Base-by-base conservation (phyloP, 2,113 vertebrate genomes). In the Cisticola juncidis region DNA sequence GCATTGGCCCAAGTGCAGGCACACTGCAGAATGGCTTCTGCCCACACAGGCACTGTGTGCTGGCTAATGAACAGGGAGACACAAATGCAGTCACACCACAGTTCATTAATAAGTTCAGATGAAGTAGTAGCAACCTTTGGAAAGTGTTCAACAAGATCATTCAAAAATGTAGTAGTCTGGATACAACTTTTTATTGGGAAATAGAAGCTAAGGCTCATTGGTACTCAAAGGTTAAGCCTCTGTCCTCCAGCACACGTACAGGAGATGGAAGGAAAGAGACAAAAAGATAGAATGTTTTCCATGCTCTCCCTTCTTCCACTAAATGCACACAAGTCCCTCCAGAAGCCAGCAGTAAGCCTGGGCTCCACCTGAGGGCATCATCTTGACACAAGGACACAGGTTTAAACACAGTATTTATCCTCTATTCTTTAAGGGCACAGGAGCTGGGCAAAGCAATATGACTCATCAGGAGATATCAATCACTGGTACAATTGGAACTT, bases 331-430 rank as follows among this genome's bases (percentile, higher is more conserved):
- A 74, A 71, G 48, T 14, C 40, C 9, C 22, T 79, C 28, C 18
- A 53, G 29, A 93, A 83, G 56, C 60, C 86, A 88, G 72, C 80
- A 91, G 35, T 70, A 81, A 96, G 47, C 65, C n/a, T 62, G 28
- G 61, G 72, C 69, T 87, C 72, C 76, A 88, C 35, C 84, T 85
- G 57, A 94, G 65, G 69, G 70, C 90, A 92, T 91, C 73, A 65
- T 90, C 87, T 85, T 85, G 88, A 73, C 68, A 77, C 36, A 48
- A 36, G 60, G 80, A 74, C 47, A 35, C 24, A 48, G 13, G 26
- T 77, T 62, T 66, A 47, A 11, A 24, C 13, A 33, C 33, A 77
- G 29, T 26, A 44, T 24, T 58, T n/a, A 69, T 7, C 24, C 50
- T 80, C 33, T 31, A 17, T 29, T 53, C 33, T 72, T 77, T 48